Evolutionary conservation across 1,140 invertebrate species (phyloP), one percentile per base, ranked within the genome.

Genomic region (Drosophila ironensis): DNA sequence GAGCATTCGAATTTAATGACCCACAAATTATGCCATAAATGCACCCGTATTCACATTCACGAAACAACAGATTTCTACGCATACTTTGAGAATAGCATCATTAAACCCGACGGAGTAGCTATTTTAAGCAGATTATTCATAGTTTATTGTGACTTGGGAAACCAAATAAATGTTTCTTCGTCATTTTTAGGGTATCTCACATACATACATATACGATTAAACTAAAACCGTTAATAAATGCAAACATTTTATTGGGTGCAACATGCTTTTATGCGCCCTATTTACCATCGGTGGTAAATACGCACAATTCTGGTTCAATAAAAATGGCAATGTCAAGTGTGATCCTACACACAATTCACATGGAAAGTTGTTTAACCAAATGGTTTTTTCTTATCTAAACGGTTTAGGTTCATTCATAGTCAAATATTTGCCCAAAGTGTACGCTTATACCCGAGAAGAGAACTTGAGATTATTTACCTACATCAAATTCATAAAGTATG

Each of bases 391-490:
- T 9, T 28, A 27, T 27, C 42, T 37, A 5, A 9, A 25, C 35
- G 47, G 35, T 27, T 68, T 22, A 48, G 56, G 63, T 22, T 68
- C 14, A 30, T 42, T 56, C 42, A 35, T 68, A 48, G 42, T 25
- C 40, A 68, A 69, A 69, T 69, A 48, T 69, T 69, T 69, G 64
- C 64, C 24, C 7, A 28, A 61, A 57, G 20, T 35, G 28, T 33
- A 63, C 52, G 14, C 12, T n/a, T 51, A 35, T 45, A 40, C 50
- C 24, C 12, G 6, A 8, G 30, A 28, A 50, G 5, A 38, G 11
- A 28, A 45, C 33, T 66, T 41, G 5, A 41, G 44, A 46, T 50
- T 30, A 28, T 30, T 59, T 30, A 28, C 20, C 28, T 27, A 24
- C 27, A 66, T 37, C n/a, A 51, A 66, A 51, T n/a, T n/a, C n/a